Conservation (phyloP, 30 jellyfish, hydroid and myxozoan genomes). For the Turritopsis dohrnii region DNA sequence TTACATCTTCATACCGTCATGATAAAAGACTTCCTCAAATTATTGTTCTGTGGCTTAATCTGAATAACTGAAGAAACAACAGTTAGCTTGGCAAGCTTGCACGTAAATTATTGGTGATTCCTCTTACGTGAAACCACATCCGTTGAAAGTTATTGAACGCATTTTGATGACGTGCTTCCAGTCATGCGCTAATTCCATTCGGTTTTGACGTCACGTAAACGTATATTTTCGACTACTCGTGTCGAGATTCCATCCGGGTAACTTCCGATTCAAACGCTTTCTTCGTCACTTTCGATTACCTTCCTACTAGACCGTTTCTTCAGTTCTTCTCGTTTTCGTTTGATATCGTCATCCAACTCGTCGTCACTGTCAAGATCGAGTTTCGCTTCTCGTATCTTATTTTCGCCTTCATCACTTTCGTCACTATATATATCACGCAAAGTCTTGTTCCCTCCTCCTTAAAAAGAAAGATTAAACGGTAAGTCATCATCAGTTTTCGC, state of each 20-base stretch:
- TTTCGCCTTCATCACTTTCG: slow-evolving; percentile 70
- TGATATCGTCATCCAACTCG: slow-evolving; percentile 52
- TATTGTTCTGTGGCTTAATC: not conserved
- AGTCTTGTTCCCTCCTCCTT: slow-evolving; percentile 5
- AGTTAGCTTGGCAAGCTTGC: not conserved
- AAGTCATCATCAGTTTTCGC: no score
- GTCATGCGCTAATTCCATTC: no score
- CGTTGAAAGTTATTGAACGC: not conserved
- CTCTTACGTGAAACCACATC: not conserved
- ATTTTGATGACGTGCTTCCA: not conserved
- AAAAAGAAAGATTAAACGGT: not conserved
- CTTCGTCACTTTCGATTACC: slow-evolving; percentile 65
- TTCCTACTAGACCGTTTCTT: slow-evolving; percentile 54
- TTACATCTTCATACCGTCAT: no score
- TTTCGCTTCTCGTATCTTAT: slow-evolving; percentile 66
- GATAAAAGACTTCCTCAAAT: no score
- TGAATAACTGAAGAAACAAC: not conserved
- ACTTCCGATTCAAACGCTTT: not conserved
- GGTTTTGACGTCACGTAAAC: no score
- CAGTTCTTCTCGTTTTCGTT: slow-evolving; percentile 48
- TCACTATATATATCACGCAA: slow-evolving; percentile 68
- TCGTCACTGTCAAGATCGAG: slow-evolving; percentile 75
- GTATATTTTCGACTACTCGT: no score
- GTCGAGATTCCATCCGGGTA: not conserved
- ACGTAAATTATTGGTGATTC: not conserved